phyloP scores from a whole-genome alignment of 2,797 vertebrate genomes.

The Sebastes nivosus region DNA sequence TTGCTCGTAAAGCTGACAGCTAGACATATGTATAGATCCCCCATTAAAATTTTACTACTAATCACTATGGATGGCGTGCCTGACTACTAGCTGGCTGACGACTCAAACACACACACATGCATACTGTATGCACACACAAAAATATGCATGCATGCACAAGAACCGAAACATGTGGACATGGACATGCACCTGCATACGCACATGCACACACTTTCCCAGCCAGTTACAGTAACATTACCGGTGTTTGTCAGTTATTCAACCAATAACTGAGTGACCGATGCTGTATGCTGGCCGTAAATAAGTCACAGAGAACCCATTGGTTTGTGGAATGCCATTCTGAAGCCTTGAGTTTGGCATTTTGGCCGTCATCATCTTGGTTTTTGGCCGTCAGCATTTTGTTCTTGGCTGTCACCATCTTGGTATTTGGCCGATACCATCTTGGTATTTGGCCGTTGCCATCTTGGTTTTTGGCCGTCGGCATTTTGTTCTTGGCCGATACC shows the following conservation, averaged over 20 bases:
- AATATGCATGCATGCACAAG: slow-evolving; percentile 24
- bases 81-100: slow-evolving; percentile 50
- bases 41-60: slow-evolving; percentile 99
- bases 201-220: neutral
- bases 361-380: no score
- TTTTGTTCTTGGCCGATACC: no score
- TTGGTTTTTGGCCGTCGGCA: no score
- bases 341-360: no score
- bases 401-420: no score
- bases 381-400: no score
- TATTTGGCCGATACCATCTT: no score
- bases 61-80: slow-evolving; percentile 84
- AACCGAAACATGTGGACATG: neutral
- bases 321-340: no score
- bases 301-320: no score
- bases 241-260: neutral
- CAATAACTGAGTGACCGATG: neutral
- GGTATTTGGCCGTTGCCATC: no score
- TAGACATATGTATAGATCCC: slow-evolving; percentile 93
- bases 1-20: slow-evolving; percentile 96
- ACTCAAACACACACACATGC: slow-evolving; percentile 22
- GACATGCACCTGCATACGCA: neutral
- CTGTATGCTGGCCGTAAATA: no score
- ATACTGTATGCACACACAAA: slow-evolving; percentile 32
- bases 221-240: neutral